phyloP scores from a whole-genome alignment of 35 echinoderm and acorn worm species.

The Patiria miniata region DNA sequence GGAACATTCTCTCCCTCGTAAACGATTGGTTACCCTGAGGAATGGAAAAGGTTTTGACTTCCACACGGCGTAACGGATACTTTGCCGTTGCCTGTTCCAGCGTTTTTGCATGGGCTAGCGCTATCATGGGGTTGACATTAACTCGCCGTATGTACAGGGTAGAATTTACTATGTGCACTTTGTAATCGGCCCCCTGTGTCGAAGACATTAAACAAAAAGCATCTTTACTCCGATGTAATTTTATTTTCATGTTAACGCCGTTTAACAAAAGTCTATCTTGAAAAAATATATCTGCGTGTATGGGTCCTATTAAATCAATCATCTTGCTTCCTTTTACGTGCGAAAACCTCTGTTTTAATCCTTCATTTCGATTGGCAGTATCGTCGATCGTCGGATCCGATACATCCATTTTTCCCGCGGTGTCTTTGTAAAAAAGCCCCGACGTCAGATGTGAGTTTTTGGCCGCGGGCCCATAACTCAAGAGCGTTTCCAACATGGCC shows the following conservation, averaged over 20 bases:
- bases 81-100: constrained; percentile 28
- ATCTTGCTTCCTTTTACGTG: neutral
- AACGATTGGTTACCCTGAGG: constrained; percentile 47
- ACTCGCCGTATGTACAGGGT: constrained; percentile 6
- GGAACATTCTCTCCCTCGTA: constrained; percentile 51
- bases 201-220: constrained; percentile 56
- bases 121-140: constrained; percentile 20
- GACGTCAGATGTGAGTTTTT: constrained; percentile 46
- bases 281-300: constrained; percentile 72
- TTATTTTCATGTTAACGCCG: constrained; percentile 52
- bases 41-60: constrained; percentile 55
- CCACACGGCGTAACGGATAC: constrained; percentile 44
- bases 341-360: neutral
- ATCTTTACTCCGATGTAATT: constrained; percentile 46
- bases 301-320: constrained; percentile 53
- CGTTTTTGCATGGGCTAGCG: constrained; percentile 45
- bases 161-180: constrained; percentile 35
- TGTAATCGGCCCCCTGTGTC: constrained; percentile 16
- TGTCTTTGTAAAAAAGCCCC: constrained; percentile 52
- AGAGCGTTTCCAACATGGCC: constrained; percentile 41
- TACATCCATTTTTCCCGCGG: constrained; percentile 38
- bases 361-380: neutral
- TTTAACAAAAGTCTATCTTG: constrained; percentile 60
- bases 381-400: constrained; percentile 4
- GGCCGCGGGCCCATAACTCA: constrained; percentile 43